Evolutionary conservation across 2,113 vertebrate species (phyloP).

Genomic region (Mormyrus iriodes): DNA sequence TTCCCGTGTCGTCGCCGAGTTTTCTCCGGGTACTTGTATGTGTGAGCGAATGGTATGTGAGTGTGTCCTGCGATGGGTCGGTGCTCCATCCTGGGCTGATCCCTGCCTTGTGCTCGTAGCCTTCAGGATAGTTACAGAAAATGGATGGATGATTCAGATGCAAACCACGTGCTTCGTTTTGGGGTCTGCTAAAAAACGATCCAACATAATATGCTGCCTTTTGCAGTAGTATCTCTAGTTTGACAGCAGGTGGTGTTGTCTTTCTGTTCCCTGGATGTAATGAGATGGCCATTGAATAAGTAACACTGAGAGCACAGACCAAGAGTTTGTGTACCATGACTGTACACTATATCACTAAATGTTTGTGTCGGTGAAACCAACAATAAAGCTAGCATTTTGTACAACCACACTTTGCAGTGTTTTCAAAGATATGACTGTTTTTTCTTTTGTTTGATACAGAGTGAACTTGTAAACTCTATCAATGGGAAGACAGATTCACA

Average conservation of each 20-base stretch:
- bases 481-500: background rate
- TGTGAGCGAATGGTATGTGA: background rate
- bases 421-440: background rate
- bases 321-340: background rate
- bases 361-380: background rate
- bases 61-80: background rate
- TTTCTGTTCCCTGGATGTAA: background rate
- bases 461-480: background rate
- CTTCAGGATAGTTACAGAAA: background rate
- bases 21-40: background rate
- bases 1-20: background rate
- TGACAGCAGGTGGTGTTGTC: background rate
- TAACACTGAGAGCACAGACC: background rate
- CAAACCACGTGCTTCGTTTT: background rate
- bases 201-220: background rate
- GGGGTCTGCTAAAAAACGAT: background rate
- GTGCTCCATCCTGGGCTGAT: background rate
- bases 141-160: background rate
- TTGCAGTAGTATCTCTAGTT: background rate
- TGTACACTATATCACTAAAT: background rate
- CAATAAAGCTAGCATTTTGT: background rate
- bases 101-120: background rate
- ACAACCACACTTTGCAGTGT: background rate
- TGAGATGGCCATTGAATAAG: background rate
- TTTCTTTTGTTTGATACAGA: background rate